These are phyloP conservation scores for Elymnias hypermnestra DNA, from an alignment of 1,140 invertebrate species.

Conservation along the genomic window DNA sequence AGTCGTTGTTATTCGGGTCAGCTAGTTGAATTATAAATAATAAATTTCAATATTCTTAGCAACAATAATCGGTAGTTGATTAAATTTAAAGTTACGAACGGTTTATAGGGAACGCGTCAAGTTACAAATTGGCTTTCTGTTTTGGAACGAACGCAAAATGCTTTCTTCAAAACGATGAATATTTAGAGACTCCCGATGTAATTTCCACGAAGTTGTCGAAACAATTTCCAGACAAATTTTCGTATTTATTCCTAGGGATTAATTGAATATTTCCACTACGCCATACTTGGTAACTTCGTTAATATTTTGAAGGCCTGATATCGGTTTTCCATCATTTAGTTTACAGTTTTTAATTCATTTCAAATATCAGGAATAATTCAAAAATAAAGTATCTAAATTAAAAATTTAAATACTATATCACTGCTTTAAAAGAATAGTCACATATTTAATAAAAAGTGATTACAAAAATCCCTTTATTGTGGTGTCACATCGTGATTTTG, in stretches of 20 bases:
- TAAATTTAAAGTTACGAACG: neutral
- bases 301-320: slow-evolving; percentile 2
- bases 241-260: slow-evolving; percentile 21
- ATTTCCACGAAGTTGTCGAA: slow-evolving; percentile 20
- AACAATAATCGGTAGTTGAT: slow-evolving; percentile 2
- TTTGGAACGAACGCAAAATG: slow-evolving; percentile 16
- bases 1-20: too few species aligned
- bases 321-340: neutral
- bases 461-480: too few species aligned
- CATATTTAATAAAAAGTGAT: too few species aligned
- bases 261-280: slow-evolving; percentile 25
- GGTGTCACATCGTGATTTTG: too few species aligned
- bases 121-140: slow-evolving; percentile 18
- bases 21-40: too few species aligned
- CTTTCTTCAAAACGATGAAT: slow-evolving; percentile 23
- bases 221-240: slow-evolving; percentile 24
- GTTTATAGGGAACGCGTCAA: slow-evolving; percentile 9
- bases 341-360: too few species aligned
- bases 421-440: too few species aligned
- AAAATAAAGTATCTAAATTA: too few species aligned
- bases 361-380: too few species aligned
- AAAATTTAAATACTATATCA: too few species aligned
- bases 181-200: slow-evolving; percentile 19
- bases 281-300: slow-evolving; percentile 14
- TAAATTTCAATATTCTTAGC: neutral